A percentile compares a stretch with the other conserved stretches of the same genome.
Conservation (phyloP, 2,113 vertebrate genomes). For the Tonatia bakeri region DNA sequence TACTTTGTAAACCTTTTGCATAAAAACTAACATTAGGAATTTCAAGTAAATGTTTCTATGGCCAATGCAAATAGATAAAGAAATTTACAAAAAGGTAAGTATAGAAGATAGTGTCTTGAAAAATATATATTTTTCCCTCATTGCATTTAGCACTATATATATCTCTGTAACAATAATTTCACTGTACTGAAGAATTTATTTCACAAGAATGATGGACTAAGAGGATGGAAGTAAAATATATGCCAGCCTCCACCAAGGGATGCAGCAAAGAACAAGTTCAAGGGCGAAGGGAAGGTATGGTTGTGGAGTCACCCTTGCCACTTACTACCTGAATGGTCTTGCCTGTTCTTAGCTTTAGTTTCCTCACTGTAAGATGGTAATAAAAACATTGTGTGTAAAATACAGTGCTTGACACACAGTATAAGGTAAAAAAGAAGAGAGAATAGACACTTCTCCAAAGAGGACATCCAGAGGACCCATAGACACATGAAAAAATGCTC, state of each 20-base stretch:
- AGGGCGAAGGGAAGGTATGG: not conserved
- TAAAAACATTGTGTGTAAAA: not conserved
- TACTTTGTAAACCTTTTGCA: constrained; percentile 5
- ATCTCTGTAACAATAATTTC: not conserved
- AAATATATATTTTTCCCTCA: not conserved
- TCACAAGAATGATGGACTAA: not conserved
- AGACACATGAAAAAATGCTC: too few species aligned
- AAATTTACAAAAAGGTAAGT: not conserved
- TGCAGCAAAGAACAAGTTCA: not conserved
- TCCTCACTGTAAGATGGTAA: not conserved
- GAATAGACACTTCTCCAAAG: not conserved
- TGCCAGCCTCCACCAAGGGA: not conserved
- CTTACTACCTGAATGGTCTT: not conserved
- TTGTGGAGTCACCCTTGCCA: not conserved
- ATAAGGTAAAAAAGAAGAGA: not conserved
- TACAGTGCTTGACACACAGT: not conserved
- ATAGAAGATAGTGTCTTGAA: not conserved
- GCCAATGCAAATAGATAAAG: not conserved
- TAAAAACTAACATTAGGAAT: not conserved
- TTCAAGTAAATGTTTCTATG: not conserved
- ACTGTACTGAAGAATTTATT: not conserved
- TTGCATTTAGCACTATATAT: not conserved
- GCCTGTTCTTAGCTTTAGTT: not conserved
- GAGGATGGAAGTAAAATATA: not conserved
- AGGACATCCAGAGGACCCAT: too few species aligned